Evolutionary conservation across 2,797 vertebrate genomes (phyloP).

Genomic region (Micrastur ruficollis): DNA sequence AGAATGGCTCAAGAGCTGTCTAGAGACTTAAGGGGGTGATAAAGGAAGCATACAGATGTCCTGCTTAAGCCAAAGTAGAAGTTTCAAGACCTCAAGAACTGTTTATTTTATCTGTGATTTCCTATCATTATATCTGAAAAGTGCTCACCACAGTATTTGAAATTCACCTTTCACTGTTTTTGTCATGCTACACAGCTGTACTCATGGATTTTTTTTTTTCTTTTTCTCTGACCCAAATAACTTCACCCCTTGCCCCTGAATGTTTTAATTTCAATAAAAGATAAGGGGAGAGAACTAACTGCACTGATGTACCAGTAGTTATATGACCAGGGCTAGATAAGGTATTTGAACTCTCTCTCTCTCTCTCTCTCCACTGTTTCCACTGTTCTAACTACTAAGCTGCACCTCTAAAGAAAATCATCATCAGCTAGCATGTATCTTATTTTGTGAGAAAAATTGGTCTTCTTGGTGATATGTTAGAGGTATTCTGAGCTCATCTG

Average conservation of each 20-base stretch:
- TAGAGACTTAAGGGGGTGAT: not conserved
- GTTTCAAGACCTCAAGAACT: not conserved
- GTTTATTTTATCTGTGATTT: not conserved
- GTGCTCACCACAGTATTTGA: not conserved
- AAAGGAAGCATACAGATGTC: not conserved
- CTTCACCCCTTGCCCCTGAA: fast-evolving
- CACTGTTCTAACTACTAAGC: not conserved
- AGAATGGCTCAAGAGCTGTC: not conserved
- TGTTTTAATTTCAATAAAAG: not conserved
- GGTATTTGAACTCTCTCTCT: not conserved
- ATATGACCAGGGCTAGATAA: not conserved
- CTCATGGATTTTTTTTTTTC: not conserved
- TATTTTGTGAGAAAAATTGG: not conserved
- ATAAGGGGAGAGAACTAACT: not conserved
- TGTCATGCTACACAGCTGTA: not conserved
- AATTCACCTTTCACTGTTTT: not conserved
- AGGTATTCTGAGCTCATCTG: not conserved
- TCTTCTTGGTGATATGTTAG: not conserved
- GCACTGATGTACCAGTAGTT: not conserved
- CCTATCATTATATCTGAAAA: not conserved
- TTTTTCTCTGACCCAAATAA: not conserved
- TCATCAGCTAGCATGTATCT: not conserved
- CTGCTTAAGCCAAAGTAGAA: not conserved
- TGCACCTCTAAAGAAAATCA: not conserved
- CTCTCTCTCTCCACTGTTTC: too few species aligned